Conservation (phyloP, 2,888 invertebrate species). For the Drosophila hamatofila region DNA sequence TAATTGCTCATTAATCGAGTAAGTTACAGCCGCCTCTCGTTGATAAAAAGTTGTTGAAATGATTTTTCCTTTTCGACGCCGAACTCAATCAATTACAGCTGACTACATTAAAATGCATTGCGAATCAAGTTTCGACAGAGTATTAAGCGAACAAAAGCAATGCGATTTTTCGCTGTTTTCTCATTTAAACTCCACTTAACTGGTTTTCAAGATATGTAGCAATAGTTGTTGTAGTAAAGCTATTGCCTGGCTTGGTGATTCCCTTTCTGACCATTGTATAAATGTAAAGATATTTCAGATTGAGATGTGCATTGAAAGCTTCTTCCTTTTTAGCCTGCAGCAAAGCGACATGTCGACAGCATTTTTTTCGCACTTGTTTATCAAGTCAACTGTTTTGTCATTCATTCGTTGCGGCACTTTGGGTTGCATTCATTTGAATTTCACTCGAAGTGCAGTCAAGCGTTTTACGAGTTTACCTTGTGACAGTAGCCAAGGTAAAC, state of each 20-base stretch:
- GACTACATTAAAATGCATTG: constrained; percentile 6
- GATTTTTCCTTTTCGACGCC: neutral
- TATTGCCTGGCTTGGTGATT: neutral
- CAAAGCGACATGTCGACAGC: neutral
- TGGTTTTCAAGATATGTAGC: neutral
- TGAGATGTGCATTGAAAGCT: neutral
- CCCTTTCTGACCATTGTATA: neutral
- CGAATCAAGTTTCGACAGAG: neutral
- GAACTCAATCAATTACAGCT: constrained; percentile 3
- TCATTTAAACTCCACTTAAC: neutral
- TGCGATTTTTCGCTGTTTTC: neutral
- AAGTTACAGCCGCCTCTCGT: neutral
- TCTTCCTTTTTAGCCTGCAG: neutral
- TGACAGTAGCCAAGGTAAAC: constrained; percentile 24
- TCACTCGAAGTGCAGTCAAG: constrained; percentile 21
- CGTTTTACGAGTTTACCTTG: constrained; percentile 22
- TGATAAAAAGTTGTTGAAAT: neutral
- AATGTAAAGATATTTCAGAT: too few species aligned
- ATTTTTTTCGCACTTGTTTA: constrained; percentile 12
- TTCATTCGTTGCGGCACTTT: constrained; percentile 9
- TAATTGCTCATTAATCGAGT: constrained; percentile 6
- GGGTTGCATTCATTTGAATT: constrained; percentile 34
- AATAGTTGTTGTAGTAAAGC: neutral
- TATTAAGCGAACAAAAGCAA: neutral
- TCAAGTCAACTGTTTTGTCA: constrained; percentile 14